phyloP scores from a whole-genome alignment of 1,140 invertebrate genomes.

The Drosophila guanche region DNA sequence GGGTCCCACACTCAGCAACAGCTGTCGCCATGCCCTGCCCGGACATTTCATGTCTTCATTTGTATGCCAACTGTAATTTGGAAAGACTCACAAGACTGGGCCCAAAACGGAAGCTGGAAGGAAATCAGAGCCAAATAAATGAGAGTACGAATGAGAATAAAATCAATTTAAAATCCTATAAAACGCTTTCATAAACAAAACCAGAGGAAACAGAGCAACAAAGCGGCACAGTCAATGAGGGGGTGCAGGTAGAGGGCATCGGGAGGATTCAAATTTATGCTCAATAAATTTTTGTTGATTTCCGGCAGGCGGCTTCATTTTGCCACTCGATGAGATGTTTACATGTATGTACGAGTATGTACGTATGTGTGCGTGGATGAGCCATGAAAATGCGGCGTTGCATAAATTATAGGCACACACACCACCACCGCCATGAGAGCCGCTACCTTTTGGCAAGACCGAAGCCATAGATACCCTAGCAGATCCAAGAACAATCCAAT shows the following conservation, averaged over 20 bases:
- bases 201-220: slow-evolving; percentile 31
- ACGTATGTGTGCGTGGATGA: slow-evolving; percentile 44
- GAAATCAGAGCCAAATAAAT: slow-evolving; percentile 60
- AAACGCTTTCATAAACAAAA: slow-evolving; percentile 75
- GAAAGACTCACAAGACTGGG: slow-evolving; percentile 2
- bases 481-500: too few species aligned
- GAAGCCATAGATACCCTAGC: too few species aligned
- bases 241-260: slow-evolving; percentile 39
- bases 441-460: slow-evolving; percentile 45
- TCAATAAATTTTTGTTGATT: slow-evolving; percentile 83
- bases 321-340: slow-evolving; percentile 1
- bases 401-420: slow-evolving; percentile 70
- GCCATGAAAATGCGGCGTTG: slow-evolving; percentile 72
- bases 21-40: slow-evolving; percentile 40
- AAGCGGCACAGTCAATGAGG: slow-evolving; percentile 2
- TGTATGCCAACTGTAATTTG: slow-evolving; percentile 35
- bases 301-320: slow-evolving; percentile 50
- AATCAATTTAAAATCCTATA: slow-evolving; percentile 81
- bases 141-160: slow-evolving; percentile 63
- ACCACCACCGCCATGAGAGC: slow-evolving; percentile 9
- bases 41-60: slow-evolving; percentile 52
- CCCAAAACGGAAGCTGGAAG: slow-evolving; percentile 43
- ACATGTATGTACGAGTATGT: slow-evolving; percentile 3
- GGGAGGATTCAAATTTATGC: slow-evolving; percentile 79
- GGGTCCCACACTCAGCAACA: slow-evolving; percentile 30